Base-by-base conservation (phyloP, 2,113 vertebrate species). In the Dipodomys spectabilis region DNA sequence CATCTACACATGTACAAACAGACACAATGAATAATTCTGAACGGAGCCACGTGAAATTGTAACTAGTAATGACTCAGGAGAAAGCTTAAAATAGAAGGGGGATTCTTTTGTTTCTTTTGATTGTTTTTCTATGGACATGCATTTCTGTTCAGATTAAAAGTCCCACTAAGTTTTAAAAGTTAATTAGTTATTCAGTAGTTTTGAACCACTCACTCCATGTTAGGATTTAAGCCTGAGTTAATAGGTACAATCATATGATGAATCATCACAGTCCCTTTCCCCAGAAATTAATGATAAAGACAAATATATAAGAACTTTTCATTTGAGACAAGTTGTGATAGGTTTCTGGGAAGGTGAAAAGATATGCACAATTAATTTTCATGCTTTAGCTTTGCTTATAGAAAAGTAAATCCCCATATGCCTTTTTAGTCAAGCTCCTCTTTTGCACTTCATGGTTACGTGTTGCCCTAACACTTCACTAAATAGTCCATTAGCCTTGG, bases 61-160 rank as follows among this genome's bases (percentile, higher is more conserved):
- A 85, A 74, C 28, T 53, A 65, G 32, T 27, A 32, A 65, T 20
- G 30, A 62, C 49, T 28, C 6, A 30, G 18, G 19, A 91, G 2
- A 45, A 49, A 53, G 7, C 32, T 28, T 80, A 5, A 44, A 84
- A 68, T 3, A 49, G 30, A 19, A 80, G 22, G 12, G 57, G n/a
- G 25, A 16, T 73, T 60, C 44, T 82, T 72, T 30, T 35, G 7
- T 57, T 82, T 82, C 39, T 71, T 62, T n/a, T 57, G 60, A 64
- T 45, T 49, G 9, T 73, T 78, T 78, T 32, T 25, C 49, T 30
- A 71, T 1, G 15, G 39, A 68, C 10, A 82, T 62, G 25, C n/a
- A 39, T 81, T 64, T 81, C 30, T 62, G 80, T 85, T 87, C 44
- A 16, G 5, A 65, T 39, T 67, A 89, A 93, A 82, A 90, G 22